These are phyloP conservation scores for Eciton burchellii DNA, from an alignment of 1,140 invertebrate genomes.

Conservation along the genomic window DNA sequence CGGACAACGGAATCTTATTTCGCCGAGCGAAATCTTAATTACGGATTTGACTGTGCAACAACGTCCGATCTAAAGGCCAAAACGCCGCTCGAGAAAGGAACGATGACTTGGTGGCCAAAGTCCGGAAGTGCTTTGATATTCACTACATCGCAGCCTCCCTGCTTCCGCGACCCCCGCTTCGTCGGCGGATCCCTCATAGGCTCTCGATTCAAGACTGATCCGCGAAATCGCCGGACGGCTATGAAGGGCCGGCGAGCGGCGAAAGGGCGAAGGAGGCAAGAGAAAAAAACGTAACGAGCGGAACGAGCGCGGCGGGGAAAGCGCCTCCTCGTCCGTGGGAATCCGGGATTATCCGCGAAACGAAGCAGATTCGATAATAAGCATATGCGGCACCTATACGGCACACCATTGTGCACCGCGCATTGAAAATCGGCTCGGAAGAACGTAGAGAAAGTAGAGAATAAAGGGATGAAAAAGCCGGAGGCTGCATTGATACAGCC, in stretches of 20 bases:
- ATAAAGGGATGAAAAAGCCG: slow-evolving; percentile 3
- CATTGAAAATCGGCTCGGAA: background rate
- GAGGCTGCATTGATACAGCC: slow-evolving; percentile 18
- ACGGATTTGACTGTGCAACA: background rate
- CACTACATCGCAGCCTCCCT: background rate
- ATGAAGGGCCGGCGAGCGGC: no score
- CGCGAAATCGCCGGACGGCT: slow-evolving; percentile 63
- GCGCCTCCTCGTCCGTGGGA: slow-evolving; percentile 10
- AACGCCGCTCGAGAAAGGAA: background rate
- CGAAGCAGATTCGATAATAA: slow-evolving; percentile 71
- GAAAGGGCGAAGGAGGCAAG: background rate
- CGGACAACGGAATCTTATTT: slow-evolving; percentile 40
- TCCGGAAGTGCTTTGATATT: no score
- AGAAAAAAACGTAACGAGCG: slow-evolving; percentile 22
- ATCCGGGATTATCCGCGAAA: slow-evolving; percentile 69
- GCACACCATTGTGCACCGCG: slow-evolving; percentile 21
- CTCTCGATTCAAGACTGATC: slow-evolving; percentile 47
- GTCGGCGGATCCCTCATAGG: slow-evolving; percentile 35
- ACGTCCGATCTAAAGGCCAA: background rate
- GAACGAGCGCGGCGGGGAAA: slow-evolving; percentile 32
- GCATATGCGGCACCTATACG: slow-evolving; percentile 52
- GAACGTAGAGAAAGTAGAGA: background rate
- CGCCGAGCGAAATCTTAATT: slow-evolving; percentile 36
- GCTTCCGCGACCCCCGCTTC: slow-evolving; percentile 12
- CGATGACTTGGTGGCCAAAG: no score